Conservation (phyloP, 2,888 invertebrate genomes). For the Horisme vitalbata region DNA sequence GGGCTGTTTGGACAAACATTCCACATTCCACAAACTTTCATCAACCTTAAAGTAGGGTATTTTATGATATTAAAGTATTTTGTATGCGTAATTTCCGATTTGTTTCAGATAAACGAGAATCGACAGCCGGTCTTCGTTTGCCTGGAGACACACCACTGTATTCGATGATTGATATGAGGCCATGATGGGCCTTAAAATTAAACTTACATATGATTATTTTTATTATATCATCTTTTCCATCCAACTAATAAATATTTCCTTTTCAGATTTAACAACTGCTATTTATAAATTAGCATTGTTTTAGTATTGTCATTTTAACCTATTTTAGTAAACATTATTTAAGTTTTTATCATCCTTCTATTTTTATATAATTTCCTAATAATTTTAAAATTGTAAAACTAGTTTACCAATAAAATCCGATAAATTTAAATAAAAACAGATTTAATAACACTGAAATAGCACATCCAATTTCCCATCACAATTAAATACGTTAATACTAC, state of each 20-base stretch:
- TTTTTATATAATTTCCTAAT: not conserved
- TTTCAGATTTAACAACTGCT: slow-evolving; percentile 7
- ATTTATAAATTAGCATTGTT: not conserved
- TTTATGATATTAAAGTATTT: not conserved
- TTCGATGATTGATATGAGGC: slow-evolving; percentile 38
- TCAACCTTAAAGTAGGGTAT: no score
- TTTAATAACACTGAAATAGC: slow-evolving; percentile 73
- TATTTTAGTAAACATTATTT: no score
- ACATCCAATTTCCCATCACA: slow-evolving; percentile 72
- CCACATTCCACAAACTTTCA: no score
- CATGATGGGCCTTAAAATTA: not conserved
- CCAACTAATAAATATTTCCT: no score
- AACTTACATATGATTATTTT: no score
- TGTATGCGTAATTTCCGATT: not conserved
- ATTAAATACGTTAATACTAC: slow-evolving; percentile 59
- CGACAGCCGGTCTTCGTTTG: slow-evolving; percentile 39
- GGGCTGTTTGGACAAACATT: no score
- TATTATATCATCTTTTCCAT: no score
- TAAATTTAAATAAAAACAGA: slow-evolving; percentile 52
- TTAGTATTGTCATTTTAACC: not conserved
- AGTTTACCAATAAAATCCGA: slow-evolving; percentile 25
- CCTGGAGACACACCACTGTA: slow-evolving; percentile 51
- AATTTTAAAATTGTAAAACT: slow-evolving; percentile 5
- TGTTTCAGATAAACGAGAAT: slow-evolving; percentile 13
- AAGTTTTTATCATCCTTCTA: not conserved